Percentiles rank a stretch among this genome's conserved stretches.
Evolutionary conservation across 2,113 vertebrate species (phyloP).

Genomic region (Solenodon paradoxus): DNA sequence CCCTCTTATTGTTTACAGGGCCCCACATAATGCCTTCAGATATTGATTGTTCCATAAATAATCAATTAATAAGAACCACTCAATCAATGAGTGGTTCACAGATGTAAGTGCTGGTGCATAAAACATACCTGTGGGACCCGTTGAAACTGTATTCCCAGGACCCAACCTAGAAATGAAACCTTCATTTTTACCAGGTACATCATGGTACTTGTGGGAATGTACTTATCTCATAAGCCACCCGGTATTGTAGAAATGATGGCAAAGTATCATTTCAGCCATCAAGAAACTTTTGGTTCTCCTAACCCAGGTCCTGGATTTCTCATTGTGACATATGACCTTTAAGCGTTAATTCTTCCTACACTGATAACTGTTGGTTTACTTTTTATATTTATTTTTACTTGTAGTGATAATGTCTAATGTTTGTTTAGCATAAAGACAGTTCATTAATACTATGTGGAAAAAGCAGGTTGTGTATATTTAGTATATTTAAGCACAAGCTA

Average conservation of each 20-base stretch:
- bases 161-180: not conserved
- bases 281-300: too few species aligned
- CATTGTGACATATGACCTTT: not conserved
- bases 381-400: not conserved
- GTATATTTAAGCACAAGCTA: not conserved
- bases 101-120: not conserved
- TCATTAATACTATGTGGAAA: not conserved
- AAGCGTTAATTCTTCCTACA: not conserved
- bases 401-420: not conserved
- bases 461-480: not conserved
- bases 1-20: not conserved
- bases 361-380: not conserved
- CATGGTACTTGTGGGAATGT: too few species aligned
- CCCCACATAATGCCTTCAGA: not conserved
- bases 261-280: too few species aligned
- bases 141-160: not conserved
- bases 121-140: not conserved
- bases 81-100: not conserved
- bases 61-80: not conserved
- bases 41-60: not conserved
- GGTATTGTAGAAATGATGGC: too few species aligned
- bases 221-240: too few species aligned
- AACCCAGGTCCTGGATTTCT: not conserved
- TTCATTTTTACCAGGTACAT: not conserved
- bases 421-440: not conserved